These are phyloP conservation scores for Sinotaia quadrata DNA, from an alignment of 2,888 invertebrate genomes.

Conservation along the genomic window DNA sequence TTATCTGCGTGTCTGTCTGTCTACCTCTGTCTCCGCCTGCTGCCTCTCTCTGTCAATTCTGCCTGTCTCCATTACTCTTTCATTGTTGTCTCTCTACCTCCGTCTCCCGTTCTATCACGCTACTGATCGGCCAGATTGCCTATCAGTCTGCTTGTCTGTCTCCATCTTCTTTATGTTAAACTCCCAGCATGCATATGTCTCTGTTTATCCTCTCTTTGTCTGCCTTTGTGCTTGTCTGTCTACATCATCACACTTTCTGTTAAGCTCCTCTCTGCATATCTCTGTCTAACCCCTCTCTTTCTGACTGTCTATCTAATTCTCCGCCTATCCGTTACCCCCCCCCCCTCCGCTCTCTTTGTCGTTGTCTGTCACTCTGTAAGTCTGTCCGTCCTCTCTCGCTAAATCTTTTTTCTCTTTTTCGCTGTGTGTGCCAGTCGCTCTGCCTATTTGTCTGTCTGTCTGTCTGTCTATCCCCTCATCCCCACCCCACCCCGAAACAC, in stretches of 20 bases:
- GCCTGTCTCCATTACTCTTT: background rate
- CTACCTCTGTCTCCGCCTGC: background rate
- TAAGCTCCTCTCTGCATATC: background rate
- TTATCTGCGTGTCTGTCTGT: background rate
- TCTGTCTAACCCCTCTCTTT: background rate
- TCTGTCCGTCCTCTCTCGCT: too few species aligned
- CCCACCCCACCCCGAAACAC: too few species aligned
- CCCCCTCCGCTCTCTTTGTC: background rate
- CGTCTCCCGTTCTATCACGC: background rate
- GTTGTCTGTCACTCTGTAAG: background rate
- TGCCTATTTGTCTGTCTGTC: too few species aligned
- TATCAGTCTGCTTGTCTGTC: background rate
- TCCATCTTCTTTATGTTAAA: background rate
- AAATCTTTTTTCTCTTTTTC: too few species aligned
- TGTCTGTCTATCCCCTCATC: too few species aligned
- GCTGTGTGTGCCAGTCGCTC: too few species aligned
- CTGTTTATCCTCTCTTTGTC: background rate
- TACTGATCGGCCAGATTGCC: background rate
- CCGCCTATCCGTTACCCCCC: background rate
- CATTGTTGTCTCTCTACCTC: background rate
- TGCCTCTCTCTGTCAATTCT: background rate
- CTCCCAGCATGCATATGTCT: background rate
- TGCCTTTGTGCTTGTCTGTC: background rate
- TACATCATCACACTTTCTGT: constrained; percentile 6
- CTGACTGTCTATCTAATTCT: background rate